Conservation (phyloP, 2,888 invertebrate genomes). For the Chaitophorus viminalis region DNA sequence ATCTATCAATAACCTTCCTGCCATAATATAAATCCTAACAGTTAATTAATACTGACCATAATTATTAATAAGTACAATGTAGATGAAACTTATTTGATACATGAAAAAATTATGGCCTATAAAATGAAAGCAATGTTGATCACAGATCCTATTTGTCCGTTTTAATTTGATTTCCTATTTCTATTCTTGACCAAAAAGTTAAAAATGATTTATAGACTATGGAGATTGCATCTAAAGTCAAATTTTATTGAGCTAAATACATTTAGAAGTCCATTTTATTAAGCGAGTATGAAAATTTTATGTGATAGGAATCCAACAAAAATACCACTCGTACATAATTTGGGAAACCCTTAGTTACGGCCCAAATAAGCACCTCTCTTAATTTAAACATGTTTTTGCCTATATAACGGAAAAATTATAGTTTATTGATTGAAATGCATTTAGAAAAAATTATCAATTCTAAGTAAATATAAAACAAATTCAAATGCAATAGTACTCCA, state of each 20-base stretch:
- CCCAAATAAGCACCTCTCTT: background rate
- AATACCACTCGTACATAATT: background rate
- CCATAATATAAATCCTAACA: background rate
- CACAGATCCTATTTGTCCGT: slow-evolving; percentile 47
- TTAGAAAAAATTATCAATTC: background rate
- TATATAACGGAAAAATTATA: background rate
- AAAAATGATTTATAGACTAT: background rate
- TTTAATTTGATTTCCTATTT: slow-evolving; percentile 35
- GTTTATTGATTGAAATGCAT: background rate
- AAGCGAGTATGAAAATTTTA: background rate
- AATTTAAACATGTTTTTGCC: background rate
- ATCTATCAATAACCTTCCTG: background rate
- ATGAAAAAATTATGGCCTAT: background rate
- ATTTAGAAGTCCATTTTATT: background rate
- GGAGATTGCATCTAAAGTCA: background rate
- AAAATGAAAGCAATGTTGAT: slow-evolving; percentile 28
- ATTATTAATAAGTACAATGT: background rate
- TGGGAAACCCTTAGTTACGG: background rate
- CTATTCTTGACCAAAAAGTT: background rate
- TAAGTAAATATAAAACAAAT: background rate
- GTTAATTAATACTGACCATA: slow-evolving; percentile 3
- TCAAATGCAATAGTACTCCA: slow-evolving; percentile 28
- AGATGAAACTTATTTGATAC: background rate
- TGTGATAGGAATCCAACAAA: background rate
- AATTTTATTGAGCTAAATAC: background rate